Base-by-base conservation (phyloP, 2,888 invertebrate species). In the Pollenia amentaria region DNA sequence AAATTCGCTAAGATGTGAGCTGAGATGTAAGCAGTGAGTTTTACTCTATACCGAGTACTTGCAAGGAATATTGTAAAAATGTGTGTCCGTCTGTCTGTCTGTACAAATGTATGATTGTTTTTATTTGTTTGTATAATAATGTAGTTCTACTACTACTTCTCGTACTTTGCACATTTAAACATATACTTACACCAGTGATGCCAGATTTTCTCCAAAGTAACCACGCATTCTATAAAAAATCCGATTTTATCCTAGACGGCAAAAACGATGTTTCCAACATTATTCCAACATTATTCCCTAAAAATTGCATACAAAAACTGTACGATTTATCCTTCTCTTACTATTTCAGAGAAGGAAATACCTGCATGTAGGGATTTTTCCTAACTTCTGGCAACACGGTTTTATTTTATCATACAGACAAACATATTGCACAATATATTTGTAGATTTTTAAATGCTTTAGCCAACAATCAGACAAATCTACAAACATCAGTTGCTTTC, bases 381-480 rank as follows among this genome's bases (percentile, higher is more conserved):
- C 29, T 0, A 29, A 29, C 29, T 29, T 29, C 29, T 29, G 29
- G 29, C 29, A 29, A 29, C 29, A 6, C 29, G 29, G 29, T 6
- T 29, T 29, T 29, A 29, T 29, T 29, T 29, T 29, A 29, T 29
- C 29, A 29, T 29, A 29, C 29, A 29, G 29, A 64, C 55, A 29
- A 11, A 40, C 53, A 51, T 44, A n/a, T n/a, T 29, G 44, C 60
- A 69, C 51, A 67, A 75, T 51, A 42, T 57, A 84, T 84, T 84
- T 78, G 78, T 73, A 60, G 44, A 62, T 78, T 84, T 84, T 79
- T 79, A 84, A 79, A 84, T 84, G 51, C 78, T 67, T 84, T 60
- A 16, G 51, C 16, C 73, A 55, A 51, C 64, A 84, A 65, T 51
- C 70, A 64, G 14, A 77, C 77, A 57, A 42, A 64, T 55, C 55